Evolutionary conservation across 2,888 invertebrate species (phyloP), one percentile per base, ranked within the genome.

Genomic region (Meliscaeva auricollis): DNA sequence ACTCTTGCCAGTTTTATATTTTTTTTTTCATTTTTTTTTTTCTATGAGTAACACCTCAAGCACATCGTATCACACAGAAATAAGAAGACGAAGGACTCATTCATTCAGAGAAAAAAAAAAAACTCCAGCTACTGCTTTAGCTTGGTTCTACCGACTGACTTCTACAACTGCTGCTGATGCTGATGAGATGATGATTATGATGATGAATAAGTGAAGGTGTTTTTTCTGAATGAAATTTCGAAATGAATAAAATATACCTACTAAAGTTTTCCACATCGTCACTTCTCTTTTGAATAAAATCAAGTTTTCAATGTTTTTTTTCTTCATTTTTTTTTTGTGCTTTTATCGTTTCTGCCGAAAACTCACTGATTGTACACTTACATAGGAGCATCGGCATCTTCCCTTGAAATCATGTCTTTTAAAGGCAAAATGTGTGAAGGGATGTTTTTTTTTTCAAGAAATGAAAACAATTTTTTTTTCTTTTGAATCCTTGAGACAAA

Each of bases 191-290:
- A 46, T 35, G 48, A 48, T 66, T 32, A 35, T 66, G 32, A 48
- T 32, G 66, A 50, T 48, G 50, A 66, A 35, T 15, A 30, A 64
- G 66, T 66, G 75, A 72, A 75, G 70, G 64, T 81, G 66, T 60
- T 70, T 66, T n/a, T 32, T 48, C 66, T 62, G 54, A 58, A 56
- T 54, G 56, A 64, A 70, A 64, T 64, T 69, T 9, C 17, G 17
- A 41, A 70, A 81, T 75, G 75, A 75, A 81, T 80, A 75, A 80
- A 74, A 69, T 75, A 75, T 46, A 64, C n/a, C n/a, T 50, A 50
- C 50, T 50, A 35, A 74, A 69, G 62, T 69, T 69, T 74, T 75
- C 69, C 62, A 69, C 80, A 48, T 75, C 80, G 64, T 70, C 69
- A 64, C 80, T 70, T 70, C 69, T 56, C 80, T 70, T 69, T 44